Evolutionary conservation across 2,113 vertebrate species (phyloP).

Genomic region (Eudorcas thomsonii): DNA sequence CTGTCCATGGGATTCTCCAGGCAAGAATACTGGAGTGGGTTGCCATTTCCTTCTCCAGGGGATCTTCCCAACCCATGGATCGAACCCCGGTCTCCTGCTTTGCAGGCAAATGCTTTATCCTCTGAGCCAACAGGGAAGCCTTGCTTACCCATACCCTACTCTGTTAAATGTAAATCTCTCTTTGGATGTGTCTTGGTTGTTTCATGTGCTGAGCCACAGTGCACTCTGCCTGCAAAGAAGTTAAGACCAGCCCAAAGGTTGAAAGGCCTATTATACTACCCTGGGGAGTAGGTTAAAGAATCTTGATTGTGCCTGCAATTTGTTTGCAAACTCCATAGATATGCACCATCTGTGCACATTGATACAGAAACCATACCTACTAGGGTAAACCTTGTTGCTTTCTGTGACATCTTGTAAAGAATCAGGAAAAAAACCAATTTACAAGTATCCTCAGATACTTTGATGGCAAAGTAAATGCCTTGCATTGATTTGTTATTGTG

Average conservation of each 20-base stretch:
- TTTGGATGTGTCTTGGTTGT: background rate
- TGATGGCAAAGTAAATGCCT: slow-evolving; percentile 18
- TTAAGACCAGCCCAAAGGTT: background rate
- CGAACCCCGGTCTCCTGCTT: too few relatives aligned
- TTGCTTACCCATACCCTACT: background rate
- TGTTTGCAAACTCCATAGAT: background rate
- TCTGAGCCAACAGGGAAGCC: too few relatives aligned
- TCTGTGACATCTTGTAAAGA: background rate
- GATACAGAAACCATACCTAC: background rate
- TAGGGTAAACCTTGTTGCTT: background rate
- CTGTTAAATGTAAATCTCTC: background rate
- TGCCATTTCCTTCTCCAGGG: too few relatives aligned
- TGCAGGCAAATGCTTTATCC: too few relatives aligned
- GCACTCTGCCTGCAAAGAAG: background rate
- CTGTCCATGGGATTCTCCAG: too few relatives aligned
- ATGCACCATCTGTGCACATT: background rate
- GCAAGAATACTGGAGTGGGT: too few relatives aligned
- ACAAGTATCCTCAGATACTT: background rate
- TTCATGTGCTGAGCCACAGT: background rate
- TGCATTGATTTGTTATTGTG: background rate
- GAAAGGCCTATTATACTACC: background rate
- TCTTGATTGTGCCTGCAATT: background rate
- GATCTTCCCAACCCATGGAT: too few relatives aligned
- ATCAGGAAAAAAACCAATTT: slow-evolving; percentile 2
- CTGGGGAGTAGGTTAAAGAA: background rate